A percentile compares a stretch with the other conserved stretches of the same genome.
These are phyloP conservation scores for Tipula unca DNA, from an alignment of 2,888 invertebrate species.

Conservation along the genomic window DNA sequence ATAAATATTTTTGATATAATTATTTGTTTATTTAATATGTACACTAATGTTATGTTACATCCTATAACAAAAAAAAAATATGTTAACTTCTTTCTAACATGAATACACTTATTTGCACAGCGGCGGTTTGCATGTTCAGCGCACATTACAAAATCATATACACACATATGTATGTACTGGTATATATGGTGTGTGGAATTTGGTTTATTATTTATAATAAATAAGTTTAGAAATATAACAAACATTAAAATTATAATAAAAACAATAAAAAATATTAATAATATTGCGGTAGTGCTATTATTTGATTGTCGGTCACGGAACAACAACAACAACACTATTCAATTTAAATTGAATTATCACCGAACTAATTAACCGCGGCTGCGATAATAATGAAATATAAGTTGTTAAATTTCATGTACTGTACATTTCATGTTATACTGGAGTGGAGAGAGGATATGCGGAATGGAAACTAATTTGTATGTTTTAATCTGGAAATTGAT, in stretches of 20 bases:
- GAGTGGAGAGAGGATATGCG: too few species aligned
- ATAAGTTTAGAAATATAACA: not conserved
- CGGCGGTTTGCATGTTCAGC: not conserved
- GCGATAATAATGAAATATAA: too few species aligned
- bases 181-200: not conserved
- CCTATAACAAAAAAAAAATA: not conserved
- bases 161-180: not conserved
- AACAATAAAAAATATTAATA: not conserved
- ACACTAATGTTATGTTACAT: not conserved
- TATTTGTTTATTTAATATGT: not conserved
- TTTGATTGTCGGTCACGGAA: not conserved
- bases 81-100: not conserved
- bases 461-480: too few species aligned
- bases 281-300: not conserved
- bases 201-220: not conserved
- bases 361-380: not conserved
- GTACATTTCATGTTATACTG: not conserved
- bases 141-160: not conserved
- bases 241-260: not conserved
- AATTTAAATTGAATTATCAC: not conserved
- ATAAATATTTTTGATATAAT: not conserved
- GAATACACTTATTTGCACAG: constrained; percentile 3
- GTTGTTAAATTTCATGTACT: not conserved
- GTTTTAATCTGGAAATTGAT: too few species aligned
- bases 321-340: not conserved